Conservation (phyloP, 2,113 vertebrate genomes). For the Platysteira castanea region DNA sequence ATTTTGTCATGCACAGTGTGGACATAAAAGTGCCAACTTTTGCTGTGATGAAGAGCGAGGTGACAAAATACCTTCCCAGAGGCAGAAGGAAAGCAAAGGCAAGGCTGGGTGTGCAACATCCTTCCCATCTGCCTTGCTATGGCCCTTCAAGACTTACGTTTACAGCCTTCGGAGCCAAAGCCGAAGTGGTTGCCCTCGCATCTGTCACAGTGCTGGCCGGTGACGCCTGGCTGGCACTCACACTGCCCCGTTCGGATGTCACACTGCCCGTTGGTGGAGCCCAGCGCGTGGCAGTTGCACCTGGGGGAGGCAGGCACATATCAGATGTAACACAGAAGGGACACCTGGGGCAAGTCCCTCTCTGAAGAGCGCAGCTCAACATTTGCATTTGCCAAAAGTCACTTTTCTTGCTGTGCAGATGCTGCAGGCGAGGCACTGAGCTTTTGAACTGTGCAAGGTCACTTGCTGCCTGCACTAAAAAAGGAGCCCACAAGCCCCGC, state of each 20-base stretch:
- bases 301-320: slow-evolving; percentile 46
- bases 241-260: slow-evolving; percentile 89
- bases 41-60: rapidly evolving
- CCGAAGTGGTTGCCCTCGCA: slow-evolving; percentile 94
- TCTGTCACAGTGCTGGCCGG: slow-evolving; percentile 82
- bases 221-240: slow-evolving; percentile 91
- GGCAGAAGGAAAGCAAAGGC: background rate
- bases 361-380: background rate
- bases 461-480: slow-evolving; percentile 9
- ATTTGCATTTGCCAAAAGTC: background rate
- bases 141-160: slow-evolving; percentile 81
- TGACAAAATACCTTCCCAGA: background rate
- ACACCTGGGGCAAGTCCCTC: rapidly evolving
- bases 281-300: slow-evolving; percentile 87
- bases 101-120: background rate
- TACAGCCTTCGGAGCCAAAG: slow-evolving; percentile 90
- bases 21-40: background rate
- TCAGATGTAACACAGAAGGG: background rate
- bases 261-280: slow-evolving; percentile 91
- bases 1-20: background rate
- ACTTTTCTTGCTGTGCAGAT: background rate
- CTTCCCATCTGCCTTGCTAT: rapidly evolving
- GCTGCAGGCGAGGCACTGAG: background rate
- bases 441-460: background rate
- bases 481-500: background rate